Conservation (phyloP, 2,797 vertebrate species). For the Semotilus atromaculatus region DNA sequence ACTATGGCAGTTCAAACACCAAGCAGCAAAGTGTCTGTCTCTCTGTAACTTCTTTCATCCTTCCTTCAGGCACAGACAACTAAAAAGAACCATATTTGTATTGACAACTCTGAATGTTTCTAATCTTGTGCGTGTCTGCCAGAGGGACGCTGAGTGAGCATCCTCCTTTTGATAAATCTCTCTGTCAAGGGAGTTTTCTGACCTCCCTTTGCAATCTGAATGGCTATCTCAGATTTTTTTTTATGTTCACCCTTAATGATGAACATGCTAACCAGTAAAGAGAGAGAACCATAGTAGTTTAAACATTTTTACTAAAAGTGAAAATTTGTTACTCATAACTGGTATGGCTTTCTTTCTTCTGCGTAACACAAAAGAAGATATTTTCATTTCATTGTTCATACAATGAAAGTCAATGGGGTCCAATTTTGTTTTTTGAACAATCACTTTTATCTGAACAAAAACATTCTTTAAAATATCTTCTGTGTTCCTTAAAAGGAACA, state of each 20-base stretch:
- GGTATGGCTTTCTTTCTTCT: neutral
- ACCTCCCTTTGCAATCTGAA: constrained; percentile 2
- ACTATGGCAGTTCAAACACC: constrained; percentile 25
- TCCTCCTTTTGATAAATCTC: neutral
- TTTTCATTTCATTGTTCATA: neutral
- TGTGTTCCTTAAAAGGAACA: neutral
- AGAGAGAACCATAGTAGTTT: neutral
- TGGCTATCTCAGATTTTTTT: neutral
- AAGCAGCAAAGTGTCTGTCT: constrained; percentile 8
- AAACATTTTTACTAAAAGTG: neutral
- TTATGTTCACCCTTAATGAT: neutral
- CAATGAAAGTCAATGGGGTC: neutral
- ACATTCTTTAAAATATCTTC: neutral
- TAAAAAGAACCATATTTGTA: constrained; percentile 16
- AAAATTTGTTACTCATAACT: neutral
- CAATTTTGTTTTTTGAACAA: neutral
- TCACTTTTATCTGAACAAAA: too few relatives aligned
- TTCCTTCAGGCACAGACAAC: constrained; percentile 21
- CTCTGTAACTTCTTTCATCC: constrained; percentile 26
- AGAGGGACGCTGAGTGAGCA: neutral
- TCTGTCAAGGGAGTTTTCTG: constrained; percentile 7
- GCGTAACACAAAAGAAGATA: neutral
- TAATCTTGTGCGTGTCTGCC: constrained; percentile 12
- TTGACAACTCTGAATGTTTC: constrained; percentile 33
- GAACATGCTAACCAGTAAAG: neutral